Evolutionary conservation across 1,140 invertebrate species (phyloP).

Genomic region (Belonocnema kinseyi): DNA sequence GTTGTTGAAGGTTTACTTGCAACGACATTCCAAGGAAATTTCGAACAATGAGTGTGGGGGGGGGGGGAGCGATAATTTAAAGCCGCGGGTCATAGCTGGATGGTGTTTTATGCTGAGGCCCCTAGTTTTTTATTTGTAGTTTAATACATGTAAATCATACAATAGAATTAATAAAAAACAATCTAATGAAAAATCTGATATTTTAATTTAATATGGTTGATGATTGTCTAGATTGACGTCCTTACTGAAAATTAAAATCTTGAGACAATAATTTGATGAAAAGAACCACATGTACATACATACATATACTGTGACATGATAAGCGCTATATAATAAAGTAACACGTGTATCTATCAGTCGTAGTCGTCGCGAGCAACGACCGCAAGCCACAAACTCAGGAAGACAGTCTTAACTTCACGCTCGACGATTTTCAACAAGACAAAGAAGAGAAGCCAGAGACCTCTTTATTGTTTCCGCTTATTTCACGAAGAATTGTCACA

Average conservation of each 20-base stretch:
- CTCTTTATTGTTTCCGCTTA: conserved; percentile 15
- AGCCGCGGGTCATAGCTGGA: no score
- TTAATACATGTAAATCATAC: background rate
- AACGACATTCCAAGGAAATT: no score
- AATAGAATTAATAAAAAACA: background rate
- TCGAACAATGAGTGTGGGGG: no score
- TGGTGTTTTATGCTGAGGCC: no score
- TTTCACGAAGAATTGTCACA: background rate
- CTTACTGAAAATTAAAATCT: conserved; percentile 3
- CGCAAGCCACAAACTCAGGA: conserved; percentile 24
- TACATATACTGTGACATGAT: background rate
- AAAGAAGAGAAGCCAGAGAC: conserved; percentile 15
- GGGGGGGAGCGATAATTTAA: no score
- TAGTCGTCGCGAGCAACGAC: conserved; percentile 24
- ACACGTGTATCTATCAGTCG: conserved; percentile 17
- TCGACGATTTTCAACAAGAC: conserved; percentile 25
- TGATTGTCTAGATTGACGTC: background rate
- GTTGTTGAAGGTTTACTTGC: no score
- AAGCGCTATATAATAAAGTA: conserved; percentile 18
- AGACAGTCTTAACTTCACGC: conserved; percentile 20
- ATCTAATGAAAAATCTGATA: background rate
- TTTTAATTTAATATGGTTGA: background rate
- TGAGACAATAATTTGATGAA: conserved; percentile 18
- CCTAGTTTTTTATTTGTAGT: no score
- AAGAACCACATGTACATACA: background rate